Base-by-base conservation (phyloP, 2,888 invertebrate species). In the Cybosia mesomella region DNA sequence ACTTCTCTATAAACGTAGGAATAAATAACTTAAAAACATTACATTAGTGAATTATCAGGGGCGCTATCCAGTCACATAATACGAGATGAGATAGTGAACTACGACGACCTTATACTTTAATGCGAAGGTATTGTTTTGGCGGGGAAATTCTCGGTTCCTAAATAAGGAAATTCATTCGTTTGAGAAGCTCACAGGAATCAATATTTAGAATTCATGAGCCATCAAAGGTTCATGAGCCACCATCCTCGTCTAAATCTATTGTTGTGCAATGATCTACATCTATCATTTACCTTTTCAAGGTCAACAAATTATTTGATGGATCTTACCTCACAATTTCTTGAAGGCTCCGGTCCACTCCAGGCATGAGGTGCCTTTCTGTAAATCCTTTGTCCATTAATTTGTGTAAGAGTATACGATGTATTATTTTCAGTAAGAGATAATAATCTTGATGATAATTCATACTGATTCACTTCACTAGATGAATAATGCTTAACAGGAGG, bases 301-400 rank as follows among this genome's bases (percentile, higher is more conserved):
- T 49, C 49, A 49, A 49, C 18, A 18, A 24, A 36, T 18, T 54
- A 36, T 43, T 21, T 21, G 43, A 7, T n/a, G 32, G 18, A 28
- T 18, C n/a, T 89, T 89, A 96, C 95, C 94, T 97, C 97, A 87
- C 96, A 96, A 78, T 96, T 96, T 81, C 96, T 95, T 2, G 93
- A 96, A 22, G 96, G 94, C 77, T 95, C 94, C 18, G 95, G 94
- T 49, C 95, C 95, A 66, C 84, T 89, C 92, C 95, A 94, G 62
- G 93, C 92, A 69, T 95, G 95, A 21, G 96, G 96, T 61, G 96
- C 96, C 71, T 93, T 94, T 76, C 96, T 96, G 86, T 95, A 97
- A 85, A 96, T 96, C 77, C 97, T 90, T 89, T 97, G 97, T 18
- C 97, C 97, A 90, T 97, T 97, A 86, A 96, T 96, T 92, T 97